Evolutionary conservation across 2,797 vertebrate genomes (phyloP).

Genomic region (Gymnothorax javanicus): DNA sequence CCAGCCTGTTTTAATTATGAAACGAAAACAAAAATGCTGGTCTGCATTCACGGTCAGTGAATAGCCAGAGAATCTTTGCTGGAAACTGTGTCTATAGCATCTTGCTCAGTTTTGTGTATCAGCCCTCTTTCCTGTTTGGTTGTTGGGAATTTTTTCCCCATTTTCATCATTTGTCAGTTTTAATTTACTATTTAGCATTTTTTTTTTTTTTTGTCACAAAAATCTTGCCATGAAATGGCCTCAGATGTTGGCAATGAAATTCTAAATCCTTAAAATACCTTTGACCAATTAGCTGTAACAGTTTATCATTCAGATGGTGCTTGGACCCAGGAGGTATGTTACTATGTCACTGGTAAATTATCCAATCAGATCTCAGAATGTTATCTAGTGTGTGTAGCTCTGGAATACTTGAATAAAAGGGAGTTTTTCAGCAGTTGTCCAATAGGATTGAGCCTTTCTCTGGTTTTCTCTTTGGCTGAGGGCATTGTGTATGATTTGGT

Average conservation of each 20-base stretch:
- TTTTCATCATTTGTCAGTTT: too few species aligned
- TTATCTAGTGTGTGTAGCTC: too few species aligned
- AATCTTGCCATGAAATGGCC: constrained; percentile 1
- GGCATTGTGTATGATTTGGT: too few species aligned
- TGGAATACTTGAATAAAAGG: too few species aligned
- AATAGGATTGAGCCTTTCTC: too few species aligned
- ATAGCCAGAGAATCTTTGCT: constrained; percentile 13
- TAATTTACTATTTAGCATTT: background rate
- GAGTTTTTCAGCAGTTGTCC: too few species aligned
- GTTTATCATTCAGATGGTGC: constrained; percentile 48
- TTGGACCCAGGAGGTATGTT: constrained; percentile 49
- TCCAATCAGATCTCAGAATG: too few species aligned
- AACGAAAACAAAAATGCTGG: background rate
- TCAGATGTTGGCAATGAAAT: background rate
- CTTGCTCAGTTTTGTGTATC: constrained; percentile 20
- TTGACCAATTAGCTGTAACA: constrained; percentile 19
- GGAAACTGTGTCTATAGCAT: constrained; percentile 38
- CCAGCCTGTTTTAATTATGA: constrained; percentile 20
- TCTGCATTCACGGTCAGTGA: constrained; percentile 26
- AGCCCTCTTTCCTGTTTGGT: constrained; percentile 13
- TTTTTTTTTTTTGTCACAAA: constrained; percentile 28
- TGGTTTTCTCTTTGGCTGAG: too few species aligned
- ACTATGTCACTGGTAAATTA: too few species aligned
- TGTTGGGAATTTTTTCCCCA: too few species aligned
- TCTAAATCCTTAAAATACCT: too few species aligned